phyloP scores from a whole-genome alignment of 2,888 invertebrate species.

The Lepeophtheirus nordmannii region DNA sequence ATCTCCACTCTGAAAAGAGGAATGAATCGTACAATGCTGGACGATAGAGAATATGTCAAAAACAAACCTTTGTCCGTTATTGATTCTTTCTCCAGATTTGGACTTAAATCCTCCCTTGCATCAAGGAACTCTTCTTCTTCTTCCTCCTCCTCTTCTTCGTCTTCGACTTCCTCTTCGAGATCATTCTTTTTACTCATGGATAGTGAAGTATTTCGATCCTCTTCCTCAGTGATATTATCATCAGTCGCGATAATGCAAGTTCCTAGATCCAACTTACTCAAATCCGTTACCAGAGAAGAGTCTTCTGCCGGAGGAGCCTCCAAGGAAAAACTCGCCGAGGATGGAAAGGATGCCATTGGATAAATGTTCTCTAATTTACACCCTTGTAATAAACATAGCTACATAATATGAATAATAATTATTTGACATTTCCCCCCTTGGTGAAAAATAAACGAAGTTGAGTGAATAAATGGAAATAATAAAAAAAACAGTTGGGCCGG shows the following conservation, averaged over 20 bases:
- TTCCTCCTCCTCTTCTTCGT: constrained; percentile 1
- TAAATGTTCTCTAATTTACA: constrained; percentile 10
- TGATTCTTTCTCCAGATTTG: neutral
- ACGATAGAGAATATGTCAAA: neutral
- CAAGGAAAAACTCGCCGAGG: neutral
- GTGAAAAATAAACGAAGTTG: neutral
- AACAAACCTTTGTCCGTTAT: neutral
- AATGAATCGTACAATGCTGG: neutral
- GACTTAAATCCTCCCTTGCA: constrained; percentile 24
- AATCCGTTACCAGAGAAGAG: neutral
- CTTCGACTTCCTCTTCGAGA: neutral
- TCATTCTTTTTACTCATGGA: too few species aligned
- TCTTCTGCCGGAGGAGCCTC: neutral
- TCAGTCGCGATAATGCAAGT: neutral
- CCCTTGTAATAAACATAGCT: neutral
- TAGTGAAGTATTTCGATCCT: too few species aligned
- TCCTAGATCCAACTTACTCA: neutral
- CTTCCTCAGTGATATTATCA: too few species aligned
- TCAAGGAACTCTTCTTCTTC: constrained; percentile 32
- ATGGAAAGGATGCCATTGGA: neutral
- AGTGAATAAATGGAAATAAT: neutral
- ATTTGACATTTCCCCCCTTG: too few species aligned
- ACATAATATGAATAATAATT: neutral
- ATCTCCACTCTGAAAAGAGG: constrained; percentile 44
- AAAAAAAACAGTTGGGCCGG: constrained; percentile 21